Evolutionary conservation across 2,797 vertebrate genomes (phyloP).

Genomic region (Salmo trutta): DNA sequence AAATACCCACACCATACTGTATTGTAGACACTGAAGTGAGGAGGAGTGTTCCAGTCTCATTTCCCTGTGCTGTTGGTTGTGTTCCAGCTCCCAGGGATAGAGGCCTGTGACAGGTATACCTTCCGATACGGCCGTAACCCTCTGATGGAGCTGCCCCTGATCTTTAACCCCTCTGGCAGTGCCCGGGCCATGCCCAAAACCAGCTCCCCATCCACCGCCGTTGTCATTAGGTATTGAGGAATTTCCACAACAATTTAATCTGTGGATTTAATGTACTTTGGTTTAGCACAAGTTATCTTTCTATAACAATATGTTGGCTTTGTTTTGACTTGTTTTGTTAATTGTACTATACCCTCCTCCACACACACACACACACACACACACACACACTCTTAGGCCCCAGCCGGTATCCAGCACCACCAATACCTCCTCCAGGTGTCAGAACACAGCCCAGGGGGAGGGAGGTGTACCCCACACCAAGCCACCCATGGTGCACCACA

Average conservation of each 20-base stretch:
- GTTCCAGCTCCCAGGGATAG: constrained; percentile 91
- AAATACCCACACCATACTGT: too few relatives aligned
- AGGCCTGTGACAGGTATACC: constrained; percentile 91
- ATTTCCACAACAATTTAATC: neutral
- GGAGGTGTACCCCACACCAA: constrained; percentile 91
- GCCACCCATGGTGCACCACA: constrained; percentile 93
- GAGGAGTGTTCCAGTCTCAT: neutral
- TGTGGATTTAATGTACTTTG: neutral
- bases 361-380: neutral
- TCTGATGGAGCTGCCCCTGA: constrained; percentile 92
- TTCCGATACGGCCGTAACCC: constrained; percentile 97
- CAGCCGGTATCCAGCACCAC: constrained; percentile 81
- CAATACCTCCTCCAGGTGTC: constrained; percentile 83
- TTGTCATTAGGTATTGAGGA: constrained; percentile 90
- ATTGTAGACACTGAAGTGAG: too few relatives aligned
- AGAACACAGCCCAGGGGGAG: constrained; percentile 93
- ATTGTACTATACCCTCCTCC: neutral
- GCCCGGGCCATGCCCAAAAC: constrained; percentile 89
- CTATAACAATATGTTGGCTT: neutral
- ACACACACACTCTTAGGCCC: constrained; percentile 82
- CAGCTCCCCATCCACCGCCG: constrained; percentile 84
- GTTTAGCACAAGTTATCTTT: neutral
- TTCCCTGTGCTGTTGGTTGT: neutral
- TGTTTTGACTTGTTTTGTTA: neutral
- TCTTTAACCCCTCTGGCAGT: constrained; percentile 92